Base-by-base conservation (phyloP, 2,797 vertebrate genomes). In the Bryconaethiops microstoma region DNA sequence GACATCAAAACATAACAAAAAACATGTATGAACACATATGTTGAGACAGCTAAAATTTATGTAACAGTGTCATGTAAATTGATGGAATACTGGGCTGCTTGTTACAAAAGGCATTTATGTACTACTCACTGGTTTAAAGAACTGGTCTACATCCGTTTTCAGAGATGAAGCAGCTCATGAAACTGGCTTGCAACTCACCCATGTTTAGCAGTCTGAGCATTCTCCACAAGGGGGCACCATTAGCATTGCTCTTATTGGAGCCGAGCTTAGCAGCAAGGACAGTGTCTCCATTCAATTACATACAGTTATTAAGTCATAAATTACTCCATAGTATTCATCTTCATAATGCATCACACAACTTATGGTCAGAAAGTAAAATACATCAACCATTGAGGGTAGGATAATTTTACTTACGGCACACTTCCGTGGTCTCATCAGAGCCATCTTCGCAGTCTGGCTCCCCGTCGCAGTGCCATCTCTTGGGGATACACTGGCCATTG, bases 391-490 rank as follows among this genome's bases (percentile, higher is more conserved):
- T 62, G 12, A 42, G 16, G 50, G 10, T 13, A 55, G 5, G 65
- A 42, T n/a, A 2, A 23, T 35, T 19, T 2, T 39, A 98, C 98
- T 99, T 92, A 99, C 98, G 93, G 90, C 98, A 99, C 84, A 97
- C 92, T 35, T 97, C 95, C 0, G 92, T 74, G 77, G 93, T 95
- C 91, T 99, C 98, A 0, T 99, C 98, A 0, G 98, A 97, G 0
- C 94, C 96, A 5, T 99, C 98, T 85, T 99, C 98, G 0, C 98
- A 99, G 90, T 99, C 98, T 0, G 96, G 95, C 79, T 99, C 98
- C 0, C 98, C 98, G 4, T 99, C 98, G 72, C 98, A 99, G 82
- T 97, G 96, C 98, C 98, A 99, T 12, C 97, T 92, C 90, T 93
- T 96, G 0, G 98, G 97, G 76, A 99, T 90, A 84, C 98, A 99